Evolutionary conservation across 1,140 invertebrate genomes (phyloP).

Genomic region (Littorina saxatilis): DNA sequence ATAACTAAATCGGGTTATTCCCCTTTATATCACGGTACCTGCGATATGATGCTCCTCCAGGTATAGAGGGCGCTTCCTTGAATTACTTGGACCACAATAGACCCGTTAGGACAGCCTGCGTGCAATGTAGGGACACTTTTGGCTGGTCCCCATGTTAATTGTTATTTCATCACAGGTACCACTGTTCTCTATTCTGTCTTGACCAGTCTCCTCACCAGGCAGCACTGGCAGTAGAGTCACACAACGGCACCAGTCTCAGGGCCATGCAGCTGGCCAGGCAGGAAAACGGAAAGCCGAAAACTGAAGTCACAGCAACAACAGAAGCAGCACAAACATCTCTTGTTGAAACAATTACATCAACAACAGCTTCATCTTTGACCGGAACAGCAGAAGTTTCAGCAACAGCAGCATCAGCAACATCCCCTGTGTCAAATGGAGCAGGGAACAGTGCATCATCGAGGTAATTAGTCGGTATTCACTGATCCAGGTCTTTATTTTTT

Average conservation of each 20-base stretch:
- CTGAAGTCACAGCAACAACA: background rate
- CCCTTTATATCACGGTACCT: no score
- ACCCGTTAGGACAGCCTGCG: no score
- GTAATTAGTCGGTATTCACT: background rate
- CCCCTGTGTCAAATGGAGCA: background rate
- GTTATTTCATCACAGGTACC: no score
- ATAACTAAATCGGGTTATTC: no score
- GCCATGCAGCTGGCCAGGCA: background rate
- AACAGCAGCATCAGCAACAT: background rate
- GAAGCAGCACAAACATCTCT: slow-evolving; percentile 8
- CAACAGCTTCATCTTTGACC: background rate
- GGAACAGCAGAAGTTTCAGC: background rate
- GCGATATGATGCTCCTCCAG: no score
- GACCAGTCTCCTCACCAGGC: slow-evolving; percentile 30
- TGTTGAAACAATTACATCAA: background rate
- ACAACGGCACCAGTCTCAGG: slow-evolving; percentile 7
- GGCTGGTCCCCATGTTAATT: no score
- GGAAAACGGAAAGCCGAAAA: slow-evolving; percentile 20
- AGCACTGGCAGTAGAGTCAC: slow-evolving; percentile 12
- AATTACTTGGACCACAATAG: no score
- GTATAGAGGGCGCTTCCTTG: no score
- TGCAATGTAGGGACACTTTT: no score
- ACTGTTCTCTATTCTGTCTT: no score
- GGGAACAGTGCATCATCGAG: background rate
- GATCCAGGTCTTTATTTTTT: background rate